Evolutionary conservation across 2,797 vertebrate species (phyloP), one percentile per base, ranked within the genome.

Genomic region (Acanthurus lineatus): DNA sequence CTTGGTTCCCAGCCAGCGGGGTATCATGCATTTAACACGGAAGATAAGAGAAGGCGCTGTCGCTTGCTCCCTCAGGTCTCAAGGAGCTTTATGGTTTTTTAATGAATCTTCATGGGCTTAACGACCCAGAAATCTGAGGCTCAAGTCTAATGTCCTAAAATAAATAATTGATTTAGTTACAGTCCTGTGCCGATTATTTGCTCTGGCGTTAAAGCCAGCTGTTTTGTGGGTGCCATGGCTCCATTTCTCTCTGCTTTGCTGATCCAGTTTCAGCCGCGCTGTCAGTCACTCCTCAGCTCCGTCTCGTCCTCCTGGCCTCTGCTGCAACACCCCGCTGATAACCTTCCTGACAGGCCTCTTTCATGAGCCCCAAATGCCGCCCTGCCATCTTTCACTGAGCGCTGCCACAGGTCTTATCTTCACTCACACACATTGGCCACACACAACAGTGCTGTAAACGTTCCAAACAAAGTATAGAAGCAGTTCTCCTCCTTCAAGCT

Each of bases 381-480:
- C 88, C 64, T 58, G 73, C 77, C 68, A 48, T 86, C 90, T 89
- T 91, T 88, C 74, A 85, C 66, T 52, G 84, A 82, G 87, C 59
- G 9, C 85, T 52, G 81, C 83, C 82, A 79, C 69, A 61, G 64
- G 78, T 88, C 91, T 95, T 95, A 96, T 96, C 94, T 94, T 83
- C 89, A 85, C 85, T 88, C 74, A 57, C 90, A 89, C 92, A 93
- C 90, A 92, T 89, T 93, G 90, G 89, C 89, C 86, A 80, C 88
- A 86, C 82, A 86, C 86, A 90, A 86, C 85, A 82, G 63, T 35
- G 9, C 63, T 44, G 74, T 77, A 77, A 85, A 74, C 73, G 77
- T 82, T 61, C 56, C 63, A 45, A 58, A 49, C 54, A 58, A 57
- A 84, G 64, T 70, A 63, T 17, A 66, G 71, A 59, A 69, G 58